Conservation (phyloP, 2,113 vertebrate genomes). For the Callospermophilus lateralis region DNA sequence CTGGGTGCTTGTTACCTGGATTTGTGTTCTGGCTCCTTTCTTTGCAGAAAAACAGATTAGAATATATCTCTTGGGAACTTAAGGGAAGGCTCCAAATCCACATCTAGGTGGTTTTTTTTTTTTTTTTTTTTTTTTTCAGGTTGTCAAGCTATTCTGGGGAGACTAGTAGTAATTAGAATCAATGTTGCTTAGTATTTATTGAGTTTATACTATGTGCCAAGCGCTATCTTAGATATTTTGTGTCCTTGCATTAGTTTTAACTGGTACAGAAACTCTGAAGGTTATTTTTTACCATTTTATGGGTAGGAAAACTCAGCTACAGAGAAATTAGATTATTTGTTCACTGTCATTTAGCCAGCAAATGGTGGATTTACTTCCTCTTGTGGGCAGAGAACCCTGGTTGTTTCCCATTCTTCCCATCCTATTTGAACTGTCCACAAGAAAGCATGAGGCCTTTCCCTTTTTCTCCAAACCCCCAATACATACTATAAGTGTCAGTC, state of each 20-base stretch:
- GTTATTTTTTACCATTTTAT: background rate
- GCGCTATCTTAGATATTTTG: background rate
- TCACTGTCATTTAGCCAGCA: background rate
- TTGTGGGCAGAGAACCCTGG: background rate
- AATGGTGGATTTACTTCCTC: background rate
- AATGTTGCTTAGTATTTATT: background rate
- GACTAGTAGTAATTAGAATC: background rate
- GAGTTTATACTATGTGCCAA: background rate
- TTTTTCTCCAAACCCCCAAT: background rate
- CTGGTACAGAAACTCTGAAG: background rate
- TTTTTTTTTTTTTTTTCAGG: no score
- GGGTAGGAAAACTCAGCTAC: background rate
- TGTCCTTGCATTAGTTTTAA: background rate
- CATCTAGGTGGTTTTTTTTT: no score
- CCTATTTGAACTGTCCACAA: background rate
- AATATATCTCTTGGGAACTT: background rate
- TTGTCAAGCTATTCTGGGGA: background rate
- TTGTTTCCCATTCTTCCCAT: background rate
- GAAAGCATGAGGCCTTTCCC: background rate
- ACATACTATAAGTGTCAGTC: fast-evolving
- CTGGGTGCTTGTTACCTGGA: background rate
- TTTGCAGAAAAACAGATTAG: background rate
- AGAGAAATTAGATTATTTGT: background rate
- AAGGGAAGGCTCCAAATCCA: background rate
- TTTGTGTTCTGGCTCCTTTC: background rate